Base-by-base conservation (phyloP, 2,797 vertebrate genomes). In the Pseudochromis fuscus region DNA sequence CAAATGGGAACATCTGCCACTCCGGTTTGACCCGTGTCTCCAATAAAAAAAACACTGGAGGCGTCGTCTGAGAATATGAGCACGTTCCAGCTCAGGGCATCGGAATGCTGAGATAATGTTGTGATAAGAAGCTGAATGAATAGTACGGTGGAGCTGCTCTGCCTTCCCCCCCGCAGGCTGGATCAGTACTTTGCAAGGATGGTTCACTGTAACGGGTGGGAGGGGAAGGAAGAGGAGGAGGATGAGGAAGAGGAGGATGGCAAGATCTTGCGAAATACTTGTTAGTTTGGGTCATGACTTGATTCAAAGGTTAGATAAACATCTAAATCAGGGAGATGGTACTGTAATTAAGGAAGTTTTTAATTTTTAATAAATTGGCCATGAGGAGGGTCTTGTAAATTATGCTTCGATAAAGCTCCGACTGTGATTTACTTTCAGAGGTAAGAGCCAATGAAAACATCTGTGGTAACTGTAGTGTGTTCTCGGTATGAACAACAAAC, bases 21-120 rank as follows among this genome's bases (percentile, higher is more conserved):
- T 88, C 64, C 58, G 50, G 71, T 75, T 23, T 86, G 83, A 89
- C 82, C 87, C 42, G 10, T 51, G 79, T 89, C 87, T 89, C 82
- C 67, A 82, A 74, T 86, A 80, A 86, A 90, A 59, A 82, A 85
- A 70, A 72, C 64, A 77, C 35, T 16, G 75, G 57, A 84, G 86
- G 88, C 87, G 84, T 86, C 69, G 61, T 84, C 79, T 82, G 86
- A 83, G 85, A 87, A 91, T 90, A 90, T 83, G 87, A 91, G 88
- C 80, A 80, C 2, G 91, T 92, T 93, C 88, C 91, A 88, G 89
- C 86, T 92, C 90, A 93, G 74, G 79, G 90, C 87, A 91, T 87
- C 21, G 94, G 93, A 93, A 94, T 94, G 91, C 85, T 87, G 81
- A 80, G 89, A 89, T 92, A 92, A 91, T 92, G 90, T 87, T 89